Evolutionary conservation across 2,888 invertebrate genomes (phyloP).

Genomic region (Eretmocerus hayati): DNA sequence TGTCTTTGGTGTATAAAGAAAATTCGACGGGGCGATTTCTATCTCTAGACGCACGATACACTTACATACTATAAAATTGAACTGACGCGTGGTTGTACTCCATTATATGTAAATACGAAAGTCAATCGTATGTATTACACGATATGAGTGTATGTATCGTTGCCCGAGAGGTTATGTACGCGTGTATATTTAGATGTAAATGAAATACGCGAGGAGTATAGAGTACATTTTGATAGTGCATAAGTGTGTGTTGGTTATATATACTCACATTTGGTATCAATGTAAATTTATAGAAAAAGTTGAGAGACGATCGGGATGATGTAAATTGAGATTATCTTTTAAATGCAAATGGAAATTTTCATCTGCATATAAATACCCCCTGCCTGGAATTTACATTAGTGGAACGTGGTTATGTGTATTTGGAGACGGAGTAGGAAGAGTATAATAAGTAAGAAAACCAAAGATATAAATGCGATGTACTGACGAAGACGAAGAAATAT

Average conservation of each 20-base stretch:
- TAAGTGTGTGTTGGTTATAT: neutral
- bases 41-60: constrained; percentile 12
- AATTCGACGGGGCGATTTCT: constrained; percentile 20
- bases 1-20: constrained; percentile 1
- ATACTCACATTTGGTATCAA: constrained; percentile 7
- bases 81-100: constrained; percentile 5
- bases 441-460: too few relatives aligned
- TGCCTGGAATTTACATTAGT: constrained; percentile 23
- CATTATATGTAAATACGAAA: constrained; percentile 23
- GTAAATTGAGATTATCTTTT: constrained; percentile 25
- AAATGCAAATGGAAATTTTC: constrained; percentile 25
- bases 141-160: constrained; percentile 22
- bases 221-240: neutral
- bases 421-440: too few relatives aligned
- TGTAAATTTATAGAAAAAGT: constrained; percentile 25
- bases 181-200: constrained; percentile 24
- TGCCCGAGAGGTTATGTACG: too few relatives aligned
- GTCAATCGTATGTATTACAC: too few relatives aligned
- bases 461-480: constrained; percentile 18
- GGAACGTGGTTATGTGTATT: constrained; percentile 19
- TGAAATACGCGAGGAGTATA: constrained; percentile 22
- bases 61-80: too few relatives aligned
- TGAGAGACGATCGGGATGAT: constrained; percentile 23
- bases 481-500: constrained; percentile 1
- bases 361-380: constrained; percentile 24